Percentiles rank a stretch among this genome's conserved stretches.
phyloP scores from a whole-genome alignment of 2,888 invertebrate genomes.

The Mesoligia furuncula region DNA sequence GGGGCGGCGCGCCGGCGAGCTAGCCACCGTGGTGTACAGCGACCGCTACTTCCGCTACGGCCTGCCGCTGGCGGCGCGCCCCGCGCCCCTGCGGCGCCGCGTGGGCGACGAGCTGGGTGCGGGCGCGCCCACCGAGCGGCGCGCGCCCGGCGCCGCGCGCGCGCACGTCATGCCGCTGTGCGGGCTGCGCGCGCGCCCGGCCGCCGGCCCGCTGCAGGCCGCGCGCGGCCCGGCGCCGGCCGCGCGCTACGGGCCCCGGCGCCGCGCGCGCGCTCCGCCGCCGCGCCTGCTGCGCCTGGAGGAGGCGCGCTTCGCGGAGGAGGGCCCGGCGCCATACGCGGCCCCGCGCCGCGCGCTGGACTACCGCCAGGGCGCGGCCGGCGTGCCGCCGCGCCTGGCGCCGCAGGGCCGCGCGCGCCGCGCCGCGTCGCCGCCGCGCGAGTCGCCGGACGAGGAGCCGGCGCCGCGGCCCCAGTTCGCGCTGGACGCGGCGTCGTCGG shows the following conservation, averaged over 20 bases:
- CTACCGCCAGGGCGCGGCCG: constrained; percentile 61
- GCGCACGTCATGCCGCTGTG: constrained; percentile 55
- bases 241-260: constrained; percentile 53
- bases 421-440: constrained; percentile 47
- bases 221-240: constrained; percentile 55
- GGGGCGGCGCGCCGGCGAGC: constrained; percentile 72
- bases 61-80: constrained; percentile 78
- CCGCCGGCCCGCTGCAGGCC: constrained; percentile 51
- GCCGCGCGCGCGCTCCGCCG: constrained; percentile 53
- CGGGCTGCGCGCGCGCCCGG: constrained; percentile 57
- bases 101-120: constrained; percentile 65
- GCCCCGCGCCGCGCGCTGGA: constrained; percentile 56
- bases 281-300: constrained; percentile 49
- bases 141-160: constrained; percentile 48
- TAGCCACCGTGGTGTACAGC: constrained; percentile 87
- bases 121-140: constrained; percentile 50
- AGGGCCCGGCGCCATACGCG: constrained; percentile 43
- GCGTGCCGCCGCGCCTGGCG: constrained; percentile 58
- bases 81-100: constrained; percentile 58
- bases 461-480: constrained; percentile 61
- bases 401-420: constrained; percentile 48
- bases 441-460: constrained; percentile 32
- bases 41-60: constrained; percentile 87
- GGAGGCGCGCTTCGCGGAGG: constrained; percentile 55
- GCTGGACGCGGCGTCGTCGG: constrained; percentile 42